Base-by-base conservation (phyloP, 2,797 vertebrate genomes). In the Bothrops alternatus region DNA sequence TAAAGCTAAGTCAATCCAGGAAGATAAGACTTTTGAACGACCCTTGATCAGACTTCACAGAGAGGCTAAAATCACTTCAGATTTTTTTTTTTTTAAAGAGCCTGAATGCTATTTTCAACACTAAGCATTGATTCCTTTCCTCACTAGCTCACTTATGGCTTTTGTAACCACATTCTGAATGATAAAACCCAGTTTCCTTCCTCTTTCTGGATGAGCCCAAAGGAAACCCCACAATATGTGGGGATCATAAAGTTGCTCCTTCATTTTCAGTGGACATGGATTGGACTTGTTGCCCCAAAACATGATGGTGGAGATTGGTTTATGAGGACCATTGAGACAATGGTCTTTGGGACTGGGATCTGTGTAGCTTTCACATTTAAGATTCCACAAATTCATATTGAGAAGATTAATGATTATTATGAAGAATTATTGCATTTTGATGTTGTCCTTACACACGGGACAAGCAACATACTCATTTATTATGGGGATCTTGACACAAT, bases 151-250 rank as follows among this genome's bases (percentile, higher is more conserved):
- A 92, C 69, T 11, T 92, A 89, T 0, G 56, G 87, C 23, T 82
- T 92, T 85, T 56, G 82, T 73, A 89, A 61, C 20, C 28, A 85
- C 50, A 82, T 89, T 61, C 56, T 89, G 47, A 37, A 14, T 28
- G 87, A 82, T 26, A 60, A 82, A 89, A 53, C 20, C 10, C 91
- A 61, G 26, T 92, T 92, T 13, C 69, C 87, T 6, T 89, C 37
- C 55, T 85, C 91, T 47, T 89, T 26, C 42, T 82, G 42, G 87
- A 92, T 92, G 91, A 92, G 56, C 69, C 91, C 91, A 13, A 89
- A 92, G 37, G 91, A 92, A 82, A 53, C 16, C 8, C 20, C 87
- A 26, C 91, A 92, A 26, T 92, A 85, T 12, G 1, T 12, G 42
- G 91, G 91, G 20, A 89, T 92, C 8, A n/a, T 85, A 8, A 82